These are phyloP conservation scores for Plecturocebus donacophilus DNA, from an alignment of 2,113 vertebrate species.

Conservation along the genomic window DNA sequence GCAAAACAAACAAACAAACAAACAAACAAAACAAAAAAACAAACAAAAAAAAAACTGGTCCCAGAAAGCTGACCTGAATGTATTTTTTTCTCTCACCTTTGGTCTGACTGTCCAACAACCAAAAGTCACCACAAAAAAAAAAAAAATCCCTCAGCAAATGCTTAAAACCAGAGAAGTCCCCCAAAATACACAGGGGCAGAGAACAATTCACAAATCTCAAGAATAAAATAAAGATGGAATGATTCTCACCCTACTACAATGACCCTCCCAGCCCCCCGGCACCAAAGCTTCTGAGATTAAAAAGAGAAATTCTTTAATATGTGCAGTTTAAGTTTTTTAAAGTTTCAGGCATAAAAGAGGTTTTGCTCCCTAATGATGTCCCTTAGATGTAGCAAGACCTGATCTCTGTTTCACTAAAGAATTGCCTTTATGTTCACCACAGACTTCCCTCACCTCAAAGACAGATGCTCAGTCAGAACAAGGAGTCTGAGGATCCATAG, in stretches of 20 bases:
- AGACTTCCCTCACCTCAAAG: slow-evolving; percentile 7
- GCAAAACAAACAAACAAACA: too few species aligned
- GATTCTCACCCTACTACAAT: not conserved
- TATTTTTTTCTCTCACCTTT: slow-evolving; percentile 19
- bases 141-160: not conserved
- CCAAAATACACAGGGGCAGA: not conserved
- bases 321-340: not conserved
- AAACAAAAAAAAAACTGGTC: not conserved
- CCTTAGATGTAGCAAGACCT: not conserved
- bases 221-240: not conserved
- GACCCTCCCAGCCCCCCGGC: not conserved
- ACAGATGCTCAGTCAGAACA: not conserved
- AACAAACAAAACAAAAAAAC: too few species aligned
- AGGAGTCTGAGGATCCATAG: not conserved
- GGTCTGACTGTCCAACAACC: not conserved
- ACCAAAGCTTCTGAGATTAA: slow-evolving; percentile 35
- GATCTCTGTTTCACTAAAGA: not conserved
- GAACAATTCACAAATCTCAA: not conserved
- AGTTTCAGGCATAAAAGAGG: slow-evolving; percentile 36
- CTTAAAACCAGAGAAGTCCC: slow-evolving; percentile 39
- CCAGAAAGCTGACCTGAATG: not conserved
- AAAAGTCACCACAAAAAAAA: not conserved
- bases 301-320: slow-evolving; percentile 39
- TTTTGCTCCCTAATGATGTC: slow-evolving; percentile 25
- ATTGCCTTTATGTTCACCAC: not conserved